These are phyloP conservation scores for Phyto melanocephala DNA, from an alignment of 2,888 invertebrate species.

Conservation along the genomic window DNA sequence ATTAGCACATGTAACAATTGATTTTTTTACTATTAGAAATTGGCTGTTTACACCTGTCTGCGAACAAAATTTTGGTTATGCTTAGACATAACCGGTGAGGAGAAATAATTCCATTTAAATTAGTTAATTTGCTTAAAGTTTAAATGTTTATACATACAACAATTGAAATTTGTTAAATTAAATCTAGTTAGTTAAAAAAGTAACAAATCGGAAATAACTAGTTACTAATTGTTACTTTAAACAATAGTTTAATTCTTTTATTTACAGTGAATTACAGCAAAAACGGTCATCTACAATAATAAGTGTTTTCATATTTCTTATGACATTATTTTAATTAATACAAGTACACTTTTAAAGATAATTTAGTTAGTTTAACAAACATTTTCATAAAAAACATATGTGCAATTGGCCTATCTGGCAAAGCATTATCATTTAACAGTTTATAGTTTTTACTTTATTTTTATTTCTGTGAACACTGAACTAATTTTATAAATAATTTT, in stretches of 20 bases:
- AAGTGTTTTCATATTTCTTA: background rate
- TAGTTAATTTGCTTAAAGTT: background rate
- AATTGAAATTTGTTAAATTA: background rate
- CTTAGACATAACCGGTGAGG: background rate
- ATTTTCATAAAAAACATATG: too few species aligned
- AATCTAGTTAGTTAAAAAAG: background rate
- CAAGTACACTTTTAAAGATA: too few species aligned
- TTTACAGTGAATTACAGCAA: background rate
- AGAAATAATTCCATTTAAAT: background rate
- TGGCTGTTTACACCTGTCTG: constrained; percentile 3
- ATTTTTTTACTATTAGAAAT: background rate
- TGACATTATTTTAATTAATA: too few species aligned
- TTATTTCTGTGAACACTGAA: too few species aligned
- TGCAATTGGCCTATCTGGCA: too few species aligned
- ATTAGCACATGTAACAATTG: constrained; percentile 10
- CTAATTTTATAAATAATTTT: too few species aligned
- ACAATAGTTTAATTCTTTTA: background rate
- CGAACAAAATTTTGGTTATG: background rate
- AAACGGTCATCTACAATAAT: background rate
- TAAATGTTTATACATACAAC: background rate
- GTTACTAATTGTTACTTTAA: background rate
- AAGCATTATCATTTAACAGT: too few species aligned
- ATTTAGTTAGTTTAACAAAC: too few species aligned
- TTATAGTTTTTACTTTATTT: too few species aligned
- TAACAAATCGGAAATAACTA: background rate